Conservation (phyloP, 2,113 vertebrate species). For the Otus sunia region DNA sequence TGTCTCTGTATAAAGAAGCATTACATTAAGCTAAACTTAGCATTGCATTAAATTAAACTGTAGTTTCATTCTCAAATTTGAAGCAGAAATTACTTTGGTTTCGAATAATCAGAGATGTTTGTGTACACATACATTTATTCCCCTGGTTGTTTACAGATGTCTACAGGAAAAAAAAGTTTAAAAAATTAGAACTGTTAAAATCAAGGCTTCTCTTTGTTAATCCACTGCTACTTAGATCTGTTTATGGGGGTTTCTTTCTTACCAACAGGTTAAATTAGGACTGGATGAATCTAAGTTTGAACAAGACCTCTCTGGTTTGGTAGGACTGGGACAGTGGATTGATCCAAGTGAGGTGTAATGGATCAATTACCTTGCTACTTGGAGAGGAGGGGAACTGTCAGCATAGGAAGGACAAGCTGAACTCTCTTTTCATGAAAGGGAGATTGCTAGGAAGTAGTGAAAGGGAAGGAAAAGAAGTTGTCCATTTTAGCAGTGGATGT, state of each 20-base stretch:
- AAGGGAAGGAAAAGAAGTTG: not conserved
- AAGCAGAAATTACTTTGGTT: not conserved
- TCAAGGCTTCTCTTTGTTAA: not conserved
- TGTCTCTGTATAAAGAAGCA: not conserved
- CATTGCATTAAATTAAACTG: not conserved
- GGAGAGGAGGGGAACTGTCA: not conserved
- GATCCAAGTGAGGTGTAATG: not conserved
- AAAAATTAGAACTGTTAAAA: not conserved
- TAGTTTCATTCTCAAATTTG: not conserved
- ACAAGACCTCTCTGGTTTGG: not conserved
- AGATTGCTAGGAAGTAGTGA: not conserved
- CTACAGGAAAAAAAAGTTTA: not conserved
- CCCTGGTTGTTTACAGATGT: not conserved
- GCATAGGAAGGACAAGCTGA: not conserved
- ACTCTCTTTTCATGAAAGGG: not conserved
- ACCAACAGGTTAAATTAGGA: not conserved
- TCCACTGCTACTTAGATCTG: not conserved
- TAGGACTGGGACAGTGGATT: not conserved
- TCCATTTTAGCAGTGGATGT: not conserved
- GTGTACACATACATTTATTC: not conserved
- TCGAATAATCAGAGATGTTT: not conserved
- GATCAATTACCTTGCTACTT: not conserved
- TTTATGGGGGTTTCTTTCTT: not conserved
- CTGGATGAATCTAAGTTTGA: not conserved
- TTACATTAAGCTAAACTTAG: not conserved